Percentiles rank a stretch among this genome's conserved stretches.
Conservation (phyloP, 2,888 invertebrate genomes). For the Lumbricus terrestris region DNA sequence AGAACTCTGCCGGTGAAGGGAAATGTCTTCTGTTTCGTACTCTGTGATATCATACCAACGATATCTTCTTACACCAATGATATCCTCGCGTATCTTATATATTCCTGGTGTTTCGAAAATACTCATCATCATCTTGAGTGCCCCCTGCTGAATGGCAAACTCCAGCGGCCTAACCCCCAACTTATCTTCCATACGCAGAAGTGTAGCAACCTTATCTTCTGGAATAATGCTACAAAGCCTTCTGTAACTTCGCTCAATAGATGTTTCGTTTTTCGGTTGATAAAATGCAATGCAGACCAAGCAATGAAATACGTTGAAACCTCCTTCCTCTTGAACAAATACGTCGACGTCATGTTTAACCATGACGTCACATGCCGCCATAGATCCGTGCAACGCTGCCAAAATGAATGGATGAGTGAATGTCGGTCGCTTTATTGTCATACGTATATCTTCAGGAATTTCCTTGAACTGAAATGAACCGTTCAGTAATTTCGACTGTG, state of each 20-base stretch:
- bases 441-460: too few species aligned
- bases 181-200: not conserved
- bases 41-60: slow-evolving; percentile 12
- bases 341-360: not conserved
- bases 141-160: not conserved
- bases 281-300: not conserved
- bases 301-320: not conserved
- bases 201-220: too few species aligned
- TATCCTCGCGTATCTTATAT: not conserved
- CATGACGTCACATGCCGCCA: not conserved
- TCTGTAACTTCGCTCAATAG: not conserved
- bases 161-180: not conserved
- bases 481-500: too few species aligned
- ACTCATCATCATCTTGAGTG: not conserved
- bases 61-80: not conserved
- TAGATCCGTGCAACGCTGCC: not conserved
- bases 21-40: not conserved
- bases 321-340: not conserved
- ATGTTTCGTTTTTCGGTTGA: not conserved
- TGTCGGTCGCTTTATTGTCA: too few species aligned
- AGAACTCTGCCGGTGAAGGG: too few species aligned
- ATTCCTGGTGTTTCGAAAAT: not conserved
- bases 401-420: not conserved
- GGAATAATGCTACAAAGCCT: not conserved
- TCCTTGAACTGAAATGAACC: too few species aligned